Percentiles rank a stretch among this genome's conserved stretches.
These are phyloP conservation scores for Ellobius talpinus DNA, from an alignment of 2,113 vertebrate species.

Conservation along the genomic window DNA sequence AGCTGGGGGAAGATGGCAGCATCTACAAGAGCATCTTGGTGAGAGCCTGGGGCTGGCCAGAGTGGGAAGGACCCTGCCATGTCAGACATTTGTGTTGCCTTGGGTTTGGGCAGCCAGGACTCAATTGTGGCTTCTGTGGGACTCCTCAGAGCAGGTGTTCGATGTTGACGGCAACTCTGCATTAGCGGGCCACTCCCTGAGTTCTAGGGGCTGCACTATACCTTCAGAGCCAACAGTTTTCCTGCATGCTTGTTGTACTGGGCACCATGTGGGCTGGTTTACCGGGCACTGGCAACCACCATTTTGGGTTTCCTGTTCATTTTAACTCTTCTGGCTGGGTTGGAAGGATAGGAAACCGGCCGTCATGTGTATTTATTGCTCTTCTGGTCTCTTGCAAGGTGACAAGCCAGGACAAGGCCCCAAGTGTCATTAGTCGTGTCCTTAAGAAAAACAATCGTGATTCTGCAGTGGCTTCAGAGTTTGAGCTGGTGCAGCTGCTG, in stretches of 20 bases:
- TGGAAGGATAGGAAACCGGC: background rate
- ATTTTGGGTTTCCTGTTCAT: background rate
- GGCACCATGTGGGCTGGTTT: background rate
- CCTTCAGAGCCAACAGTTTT: background rate
- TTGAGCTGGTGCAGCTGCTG: conserved; percentile 93
- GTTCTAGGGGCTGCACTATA: background rate
- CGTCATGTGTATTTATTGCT: background rate
- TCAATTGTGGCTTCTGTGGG: background rate
- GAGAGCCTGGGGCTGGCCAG: conserved; percentile 41
- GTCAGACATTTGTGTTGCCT: background rate
- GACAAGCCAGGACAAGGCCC: conserved; percentile 94
- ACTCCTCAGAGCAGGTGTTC: background rate
- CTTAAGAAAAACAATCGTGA: conserved; percentile 94
- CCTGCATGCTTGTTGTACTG: background rate
- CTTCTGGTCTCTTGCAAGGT: conserved; percentile 85
- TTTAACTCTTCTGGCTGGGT: background rate
- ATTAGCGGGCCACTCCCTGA: background rate
- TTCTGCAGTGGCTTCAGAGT: conserved; percentile 85
- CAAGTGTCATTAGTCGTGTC: conserved; percentile 90
- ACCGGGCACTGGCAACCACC: background rate
- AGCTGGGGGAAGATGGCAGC: conserved; percentile 91
- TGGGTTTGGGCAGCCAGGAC: background rate
- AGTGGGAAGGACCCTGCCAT: background rate
- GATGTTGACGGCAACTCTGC: background rate
- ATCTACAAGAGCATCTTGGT: conserved; percentile 96